Evolutionary conservation across 2,888 invertebrate genomes (phyloP).

Genomic region (Caradrina kadenii): DNA sequence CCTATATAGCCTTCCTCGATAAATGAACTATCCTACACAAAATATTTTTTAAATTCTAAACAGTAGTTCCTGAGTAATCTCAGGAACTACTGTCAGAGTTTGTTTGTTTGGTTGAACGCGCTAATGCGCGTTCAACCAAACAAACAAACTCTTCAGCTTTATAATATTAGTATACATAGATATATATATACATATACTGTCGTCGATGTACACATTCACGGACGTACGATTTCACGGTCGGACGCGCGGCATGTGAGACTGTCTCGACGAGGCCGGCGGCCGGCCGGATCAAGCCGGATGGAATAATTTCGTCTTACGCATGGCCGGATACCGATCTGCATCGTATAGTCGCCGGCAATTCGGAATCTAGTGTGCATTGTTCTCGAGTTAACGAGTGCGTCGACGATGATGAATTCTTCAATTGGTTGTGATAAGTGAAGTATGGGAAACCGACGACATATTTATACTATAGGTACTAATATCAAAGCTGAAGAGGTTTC

Average conservation of each 20-base stretch:
- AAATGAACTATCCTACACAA: too few relatives aligned
- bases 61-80: too few relatives aligned
- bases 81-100: too few relatives aligned
- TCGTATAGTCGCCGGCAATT: conserved; percentile 48
- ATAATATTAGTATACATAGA: too few relatives aligned
- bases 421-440: conserved; percentile 24
- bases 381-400: conserved; percentile 54
- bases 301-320: conserved; percentile 72
- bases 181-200: conserved; percentile 17
- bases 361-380: conserved; percentile 52
- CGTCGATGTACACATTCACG: conserved; percentile 50
- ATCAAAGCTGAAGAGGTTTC: too few relatives aligned
- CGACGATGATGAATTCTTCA: conserved; percentile 31
- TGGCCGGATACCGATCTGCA: conserved; percentile 61
- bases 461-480: too few relatives aligned
- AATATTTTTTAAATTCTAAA: too few relatives aligned
- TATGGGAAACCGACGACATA: not conserved
- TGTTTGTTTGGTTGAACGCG: too few relatives aligned
- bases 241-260: conserved; percentile 62
- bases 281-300: conserved; percentile 62
- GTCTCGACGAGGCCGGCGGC: conserved; percentile 42
- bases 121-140: too few relatives aligned
- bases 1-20: too few relatives aligned
- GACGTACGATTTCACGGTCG: conserved; percentile 65
- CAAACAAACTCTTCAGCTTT: too few relatives aligned